Conservation (phyloP, 92 coral and sea anemone genomes). For the Paragorgia papillata region DNA sequence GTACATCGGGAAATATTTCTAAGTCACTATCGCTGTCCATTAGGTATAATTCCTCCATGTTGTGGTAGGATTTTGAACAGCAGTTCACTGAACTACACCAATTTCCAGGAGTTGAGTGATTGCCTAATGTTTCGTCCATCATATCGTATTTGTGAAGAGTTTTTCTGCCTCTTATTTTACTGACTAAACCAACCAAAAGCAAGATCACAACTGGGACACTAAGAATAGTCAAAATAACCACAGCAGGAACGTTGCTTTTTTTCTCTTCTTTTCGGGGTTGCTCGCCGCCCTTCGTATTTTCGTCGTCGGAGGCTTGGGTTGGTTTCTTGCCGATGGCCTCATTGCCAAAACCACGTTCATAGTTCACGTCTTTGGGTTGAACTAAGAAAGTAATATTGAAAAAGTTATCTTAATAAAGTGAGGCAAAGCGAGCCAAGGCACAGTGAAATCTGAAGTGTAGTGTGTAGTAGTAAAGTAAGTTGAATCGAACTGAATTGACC, state of each 20-base stretch:
- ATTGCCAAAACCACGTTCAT: slow-evolving; percentile 21
- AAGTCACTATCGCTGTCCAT: slow-evolving; percentile 44
- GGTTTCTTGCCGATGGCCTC: neutral
- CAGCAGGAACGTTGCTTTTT: slow-evolving; percentile 19
- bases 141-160: slow-evolving; percentile 25
- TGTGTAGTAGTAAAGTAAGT: too few species aligned
- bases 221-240: slow-evolving; percentile 9
- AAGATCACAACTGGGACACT: slow-evolving; percentile 20
- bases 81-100: slow-evolving; percentile 95
- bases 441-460: too few species aligned
- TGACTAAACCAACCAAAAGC: slow-evolving; percentile 29
- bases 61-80: slow-evolving; percentile 56
- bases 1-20: slow-evolving; percentile 27
- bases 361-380: slow-evolving; percentile 9
- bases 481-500: too few species aligned
- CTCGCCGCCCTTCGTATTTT: neutral
- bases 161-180: slow-evolving; percentile 1
- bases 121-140: slow-evolving; percentile 33
- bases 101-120: slow-evolving; percentile 53
- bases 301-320: neutral
- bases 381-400: neutral
- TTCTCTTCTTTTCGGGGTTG: slow-evolving; percentile 1
- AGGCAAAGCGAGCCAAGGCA: too few species aligned
- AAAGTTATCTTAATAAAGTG: neutral
- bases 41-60: slow-evolving; percentile 40